These are phyloP conservation scores for Anneissia japonica DNA, from an alignment of 35 echinoderm and acorn worm genomes.

Conservation along the genomic window DNA sequence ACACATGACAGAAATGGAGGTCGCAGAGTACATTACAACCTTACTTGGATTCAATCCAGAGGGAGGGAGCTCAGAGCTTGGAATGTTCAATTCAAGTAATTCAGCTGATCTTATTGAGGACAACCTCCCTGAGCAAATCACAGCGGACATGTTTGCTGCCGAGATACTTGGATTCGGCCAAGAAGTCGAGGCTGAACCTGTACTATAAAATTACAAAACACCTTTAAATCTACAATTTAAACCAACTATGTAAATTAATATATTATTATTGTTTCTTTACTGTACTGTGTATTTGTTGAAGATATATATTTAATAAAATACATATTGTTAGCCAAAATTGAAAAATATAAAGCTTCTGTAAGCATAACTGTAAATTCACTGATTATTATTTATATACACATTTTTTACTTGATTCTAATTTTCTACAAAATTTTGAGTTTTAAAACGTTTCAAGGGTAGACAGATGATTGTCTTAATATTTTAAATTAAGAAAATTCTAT, in stretches of 20 bases:
- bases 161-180: slow-evolving; percentile 87
- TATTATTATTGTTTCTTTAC: background rate
- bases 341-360: no score
- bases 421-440: no score
- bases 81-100: slow-evolving; percentile 52
- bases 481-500: no score
- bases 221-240: background rate
- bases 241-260: background rate
- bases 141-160: slow-evolving; percentile 71
- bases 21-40: slow-evolving; percentile 94
- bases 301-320: background rate
- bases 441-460: no score
- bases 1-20: slow-evolving; percentile 82
- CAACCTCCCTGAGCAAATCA: slow-evolving; percentile 69
- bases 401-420: no score
- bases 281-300: background rate
- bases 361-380: no score
- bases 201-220: background rate
- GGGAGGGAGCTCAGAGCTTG: slow-evolving; percentile 93
- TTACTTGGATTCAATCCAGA: slow-evolving; percentile 91
- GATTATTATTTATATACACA: no score
- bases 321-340: no score
- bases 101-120: slow-evolving; percentile 75
- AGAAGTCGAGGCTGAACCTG: slow-evolving; percentile 3
- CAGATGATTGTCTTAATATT: no score